phyloP scores from a whole-genome alignment of 2,113 vertebrate species.

The Oryzias curvinotus region DNA sequence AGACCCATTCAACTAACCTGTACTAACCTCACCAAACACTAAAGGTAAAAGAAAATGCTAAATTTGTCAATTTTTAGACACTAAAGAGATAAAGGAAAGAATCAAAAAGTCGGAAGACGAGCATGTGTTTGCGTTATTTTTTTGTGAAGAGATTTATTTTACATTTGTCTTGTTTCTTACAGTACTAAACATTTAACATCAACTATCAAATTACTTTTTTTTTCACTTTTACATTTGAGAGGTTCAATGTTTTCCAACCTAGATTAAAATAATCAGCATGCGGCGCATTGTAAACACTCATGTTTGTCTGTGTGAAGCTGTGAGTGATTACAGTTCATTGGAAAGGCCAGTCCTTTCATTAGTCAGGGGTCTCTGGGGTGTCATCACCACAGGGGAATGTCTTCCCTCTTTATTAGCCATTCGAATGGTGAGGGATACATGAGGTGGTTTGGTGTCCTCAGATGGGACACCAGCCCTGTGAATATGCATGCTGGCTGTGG shows the following conservation, averaged over 20 bases:
- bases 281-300: background rate
- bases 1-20: too few relatives aligned
- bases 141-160: too few relatives aligned
- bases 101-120: too few relatives aligned
- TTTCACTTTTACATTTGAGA: too few relatives aligned
- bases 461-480: conserved; percentile 66
- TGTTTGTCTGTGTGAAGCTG: conserved; percentile 50
- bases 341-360: conserved; percentile 79
- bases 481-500: conserved; percentile 75
- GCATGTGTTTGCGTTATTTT: too few relatives aligned
- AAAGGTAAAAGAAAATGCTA: too few relatives aligned
- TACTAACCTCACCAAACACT: too few relatives aligned
- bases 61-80: too few relatives aligned
- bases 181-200: too few relatives aligned
- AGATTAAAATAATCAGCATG: background rate
- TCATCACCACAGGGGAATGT: conserved; percentile 75
- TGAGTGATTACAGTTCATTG: conserved; percentile 75
- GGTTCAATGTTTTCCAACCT: background rate
- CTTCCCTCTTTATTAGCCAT: conserved; percentile 81
- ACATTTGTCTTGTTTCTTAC: too few relatives aligned
- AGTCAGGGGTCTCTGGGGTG: conserved; percentile 62
- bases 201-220: too few relatives aligned
- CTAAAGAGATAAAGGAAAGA: too few relatives aligned
- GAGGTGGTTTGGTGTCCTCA: conserved; percentile 62
- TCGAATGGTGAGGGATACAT: conserved; percentile 72